Evolutionary conservation across 2,113 vertebrate genomes (phyloP), one percentile per base, ranked within the genome.

Genomic region (Desmodus rotundus): DNA sequence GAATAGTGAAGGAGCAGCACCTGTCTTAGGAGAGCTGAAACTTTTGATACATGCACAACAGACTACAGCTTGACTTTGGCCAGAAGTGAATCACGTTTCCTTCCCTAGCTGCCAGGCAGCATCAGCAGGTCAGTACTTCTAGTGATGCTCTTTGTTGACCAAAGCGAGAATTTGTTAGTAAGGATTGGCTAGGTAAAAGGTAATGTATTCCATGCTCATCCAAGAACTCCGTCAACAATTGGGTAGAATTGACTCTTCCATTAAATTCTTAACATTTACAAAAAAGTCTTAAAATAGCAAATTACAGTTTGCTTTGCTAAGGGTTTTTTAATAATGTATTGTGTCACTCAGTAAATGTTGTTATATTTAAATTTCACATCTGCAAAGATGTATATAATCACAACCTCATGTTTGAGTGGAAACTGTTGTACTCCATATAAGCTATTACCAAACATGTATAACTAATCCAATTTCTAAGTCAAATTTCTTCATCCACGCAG

Each of bases 401-500:
- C 78, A 96, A 95, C 93, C 89, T 95, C 52, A 78, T 97, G 95
- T 94, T 94, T 96, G 94, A 96, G 63, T 91, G 65, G 86, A 94
- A 97, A 84, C 61, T 0, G 5, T 65, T 86, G 63, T 92, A 88
- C 92, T 87, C 54, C 68, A 74, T 65, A 76, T 54, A 89, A 83
- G 36, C 77, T 43, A 58, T 95, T 96, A 94, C 78, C 68, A 97
- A 97, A 94, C 82, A 95, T 87, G 87, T 88, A 92, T 91, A 97
- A 87, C 89, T 96, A 97, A 96, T 95, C 91, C 91, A 89, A 93
- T 95, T 95, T 97, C 85, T 96, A 96, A 97, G 68, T 67, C 77
- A 93, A 93, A 92, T 94, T 87, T 96, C 41, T 96, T 82, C 82
- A 92, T 72, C 77, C 63, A 52, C 28, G 45, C 36, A 85, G 87